Evolutionary conservation across 2,888 invertebrate species (phyloP).

Genomic region (Cylindroiulus punctatus): DNA sequence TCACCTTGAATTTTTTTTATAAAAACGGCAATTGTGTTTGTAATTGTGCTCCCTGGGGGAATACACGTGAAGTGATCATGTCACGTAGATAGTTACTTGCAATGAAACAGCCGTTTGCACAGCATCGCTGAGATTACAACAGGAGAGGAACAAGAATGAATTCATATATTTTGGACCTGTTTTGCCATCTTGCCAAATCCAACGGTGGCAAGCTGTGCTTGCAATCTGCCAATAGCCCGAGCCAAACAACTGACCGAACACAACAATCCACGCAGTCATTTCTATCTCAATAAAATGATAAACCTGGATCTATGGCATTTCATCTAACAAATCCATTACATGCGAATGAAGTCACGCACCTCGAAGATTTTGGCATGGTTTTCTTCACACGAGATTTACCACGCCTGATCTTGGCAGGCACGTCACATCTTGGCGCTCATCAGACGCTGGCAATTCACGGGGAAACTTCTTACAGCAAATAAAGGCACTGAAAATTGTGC

Average conservation of each 20-base stretch:
- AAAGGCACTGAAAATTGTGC: neutral
- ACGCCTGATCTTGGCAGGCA: neutral
- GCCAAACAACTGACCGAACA: neutral
- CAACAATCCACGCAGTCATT: neutral
- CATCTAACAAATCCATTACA: neutral
- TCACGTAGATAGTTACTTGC: neutral
- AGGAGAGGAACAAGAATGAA: neutral
- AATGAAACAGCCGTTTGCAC: neutral
- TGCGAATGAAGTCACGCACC: neutral
- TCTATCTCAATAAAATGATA: neutral
- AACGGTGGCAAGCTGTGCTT: neutral
- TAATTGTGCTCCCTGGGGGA: neutral
- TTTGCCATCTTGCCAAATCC: neutral
- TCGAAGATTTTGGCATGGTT: neutral
- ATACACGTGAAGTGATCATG: neutral
- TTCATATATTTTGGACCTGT: neutral
- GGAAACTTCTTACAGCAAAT: neutral
- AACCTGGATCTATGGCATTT: neutral
- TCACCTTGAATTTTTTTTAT: neutral
- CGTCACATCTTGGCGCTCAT: neutral
- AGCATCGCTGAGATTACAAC: neutral
- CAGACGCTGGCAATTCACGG: neutral
- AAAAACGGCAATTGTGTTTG: neutral
- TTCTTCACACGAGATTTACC: neutral
- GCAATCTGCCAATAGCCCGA: neutral